Conservation (phyloP, 2,888 invertebrate species). For the Muscina levida region DNA sequence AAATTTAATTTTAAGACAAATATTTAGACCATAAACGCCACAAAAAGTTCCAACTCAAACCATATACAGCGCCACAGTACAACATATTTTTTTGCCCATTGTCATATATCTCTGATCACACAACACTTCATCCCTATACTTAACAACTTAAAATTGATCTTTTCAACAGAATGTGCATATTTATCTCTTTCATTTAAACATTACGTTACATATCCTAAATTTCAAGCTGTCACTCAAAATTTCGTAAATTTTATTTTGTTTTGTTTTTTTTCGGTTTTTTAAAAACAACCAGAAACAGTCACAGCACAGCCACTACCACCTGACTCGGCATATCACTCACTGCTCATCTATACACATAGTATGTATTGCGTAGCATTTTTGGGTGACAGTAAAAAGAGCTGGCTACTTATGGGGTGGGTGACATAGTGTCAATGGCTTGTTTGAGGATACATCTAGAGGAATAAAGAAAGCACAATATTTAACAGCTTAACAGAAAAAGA, state of each 20-base stretch:
- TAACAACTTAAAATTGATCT: slow-evolving; percentile 29
- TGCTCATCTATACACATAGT: slow-evolving; percentile 1
- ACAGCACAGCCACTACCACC: slow-evolving; percentile 46
- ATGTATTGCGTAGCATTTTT: slow-evolving; percentile 24
- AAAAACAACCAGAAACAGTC: neutral
- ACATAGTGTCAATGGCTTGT: slow-evolving; percentile 50
- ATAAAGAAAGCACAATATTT: neutral
- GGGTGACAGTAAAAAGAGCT: slow-evolving; percentile 25
- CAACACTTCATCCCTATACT: neutral
- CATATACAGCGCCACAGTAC: neutral
- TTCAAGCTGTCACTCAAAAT: slow-evolving; percentile 53
- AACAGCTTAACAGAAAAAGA: slow-evolving; percentile 37
- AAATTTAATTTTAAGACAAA: too few species aligned
- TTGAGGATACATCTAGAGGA: slow-evolving; percentile 24
- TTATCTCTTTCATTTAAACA: slow-evolving; percentile 15
- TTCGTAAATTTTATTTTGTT: slow-evolving; percentile 46
- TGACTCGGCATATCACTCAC: slow-evolving; percentile 58
- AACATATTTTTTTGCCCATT: too few species aligned
- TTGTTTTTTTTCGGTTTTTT: neutral
- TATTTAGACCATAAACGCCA: too few species aligned
- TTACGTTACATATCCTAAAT: slow-evolving; percentile 1
- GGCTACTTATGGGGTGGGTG: slow-evolving; percentile 4
- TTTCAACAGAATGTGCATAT: neutral
- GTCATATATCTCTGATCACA: neutral
- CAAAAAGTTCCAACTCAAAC: too few species aligned